Conservation (phyloP, 1,140 invertebrate species). For the Subanguina moxae region DNA sequence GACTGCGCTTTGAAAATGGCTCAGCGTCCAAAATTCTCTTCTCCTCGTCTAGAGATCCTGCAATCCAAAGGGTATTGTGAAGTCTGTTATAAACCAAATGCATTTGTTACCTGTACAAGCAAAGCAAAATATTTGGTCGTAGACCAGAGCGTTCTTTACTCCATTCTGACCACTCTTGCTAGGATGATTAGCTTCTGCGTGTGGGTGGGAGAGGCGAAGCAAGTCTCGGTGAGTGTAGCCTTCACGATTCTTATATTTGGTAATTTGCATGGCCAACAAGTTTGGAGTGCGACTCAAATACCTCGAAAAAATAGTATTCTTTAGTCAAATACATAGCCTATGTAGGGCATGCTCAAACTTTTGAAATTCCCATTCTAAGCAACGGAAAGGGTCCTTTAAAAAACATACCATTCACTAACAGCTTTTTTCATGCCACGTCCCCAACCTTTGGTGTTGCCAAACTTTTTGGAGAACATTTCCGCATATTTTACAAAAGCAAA, state of each 20-base stretch:
- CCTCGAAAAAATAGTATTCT: slow-evolving; percentile 62
- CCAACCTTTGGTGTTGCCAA: slow-evolving; percentile 47
- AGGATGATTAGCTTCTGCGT: slow-evolving; percentile 34
- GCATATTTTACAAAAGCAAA: slow-evolving; percentile 59
- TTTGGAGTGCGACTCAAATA: slow-evolving; percentile 65
- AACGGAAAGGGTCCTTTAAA: background rate
- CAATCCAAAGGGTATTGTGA: too few species aligned
- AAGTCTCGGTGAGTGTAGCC: slow-evolving; percentile 71
- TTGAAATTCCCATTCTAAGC: too few species aligned
- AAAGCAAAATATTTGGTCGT: slow-evolving; percentile 50
- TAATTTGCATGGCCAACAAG: slow-evolving; percentile 67
- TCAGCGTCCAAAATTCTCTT: slow-evolving; percentile 13
- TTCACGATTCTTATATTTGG: slow-evolving; percentile 66
- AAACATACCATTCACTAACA: slow-evolving; percentile 39
- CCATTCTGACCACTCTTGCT: slow-evolving; percentile 15
- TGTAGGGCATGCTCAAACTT: too few species aligned
- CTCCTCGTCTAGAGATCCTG: slow-evolving; percentile 16
- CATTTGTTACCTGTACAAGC: slow-evolving; percentile 36
- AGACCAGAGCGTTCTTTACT: slow-evolving; percentile 23
- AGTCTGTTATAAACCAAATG: background rate
- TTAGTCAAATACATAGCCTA: too few species aligned
- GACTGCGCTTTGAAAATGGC: slow-evolving; percentile 19
- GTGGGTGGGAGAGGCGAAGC: slow-evolving; percentile 66
- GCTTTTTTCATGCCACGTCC: slow-evolving; percentile 44
- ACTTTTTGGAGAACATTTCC: slow-evolving; percentile 44